Evolutionary conservation across 2,888 invertebrate genomes (phyloP), one percentile per base, ranked within the genome.

Genomic region (Cecidostiba fungosa): DNA sequence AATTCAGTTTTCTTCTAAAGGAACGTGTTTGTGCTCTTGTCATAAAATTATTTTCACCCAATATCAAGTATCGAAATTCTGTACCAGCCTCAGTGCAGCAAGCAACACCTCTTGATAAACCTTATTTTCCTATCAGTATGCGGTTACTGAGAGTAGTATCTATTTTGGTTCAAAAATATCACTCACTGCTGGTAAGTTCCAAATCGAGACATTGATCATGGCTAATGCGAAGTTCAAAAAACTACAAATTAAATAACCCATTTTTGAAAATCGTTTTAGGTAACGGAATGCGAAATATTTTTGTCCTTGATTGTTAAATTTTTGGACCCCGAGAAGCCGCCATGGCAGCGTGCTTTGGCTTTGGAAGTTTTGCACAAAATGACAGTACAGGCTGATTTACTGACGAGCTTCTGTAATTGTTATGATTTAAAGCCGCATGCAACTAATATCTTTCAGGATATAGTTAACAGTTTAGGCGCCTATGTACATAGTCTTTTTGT

Each of bases 281-380:
- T 98, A 47, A 99, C 99, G 0, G 99, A 99, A 94, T 99, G 99
- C 94, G 99, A 99, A 94, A 99, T 99, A 92, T 99, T 99, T 94
- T 94, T 99, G 70, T 99, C 99, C 0, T 94, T 99, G 78, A 97
- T 99, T 80, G 98, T 99, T 59, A 99, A 99, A 94, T 99, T 99
- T 94, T 94, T 99, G 93, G 99, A 99, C 93, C 97, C 98, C 0
- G 99, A 99, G 92, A 98, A 99, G 94, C 98, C 98, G 2, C 95
- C 97, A 88, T 99, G 99, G 99, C 99, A 99, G 93, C 95, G 99
- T 84, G 98, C 98, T 1, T 94, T 99, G 78, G 99, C 99, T 0
- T 93, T 99, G 26, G 99, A 99, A 94, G 99, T 99, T 3, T 94
- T 99, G 72, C 98, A 99, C 92, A 98, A 98, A 94, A 97, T 99